Evolutionary conservation across 2,113 vertebrate species (phyloP).

Genomic region (Excalfactoria chinensis): DNA sequence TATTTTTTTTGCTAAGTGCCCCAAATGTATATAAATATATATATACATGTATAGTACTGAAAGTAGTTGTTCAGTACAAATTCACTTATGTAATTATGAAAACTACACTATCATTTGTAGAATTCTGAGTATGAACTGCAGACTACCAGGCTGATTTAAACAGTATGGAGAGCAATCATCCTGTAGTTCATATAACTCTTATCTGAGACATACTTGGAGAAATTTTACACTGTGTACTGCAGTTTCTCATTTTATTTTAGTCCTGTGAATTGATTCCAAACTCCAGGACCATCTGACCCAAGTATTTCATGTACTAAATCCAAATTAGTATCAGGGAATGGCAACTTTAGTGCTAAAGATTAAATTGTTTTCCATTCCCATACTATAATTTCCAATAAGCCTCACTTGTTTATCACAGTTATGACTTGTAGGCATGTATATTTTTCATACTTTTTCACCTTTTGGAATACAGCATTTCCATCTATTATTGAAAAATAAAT

Average conservation of each 20-base stretch:
- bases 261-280: background rate
- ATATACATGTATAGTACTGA: background rate
- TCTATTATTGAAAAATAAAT: background rate
- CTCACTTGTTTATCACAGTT: background rate
- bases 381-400: background rate
- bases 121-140: background rate
- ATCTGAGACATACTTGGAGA: background rate
- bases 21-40: background rate
- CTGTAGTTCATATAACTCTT: background rate
- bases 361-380: background rate
- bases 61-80: background rate
- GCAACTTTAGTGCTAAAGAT: background rate
- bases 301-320: constrained; percentile 10
- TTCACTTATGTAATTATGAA: background rate
- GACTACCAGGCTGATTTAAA: background rate
- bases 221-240: background rate
- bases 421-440: background rate
- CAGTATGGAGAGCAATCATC: background rate
- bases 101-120: background rate
- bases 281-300: background rate
- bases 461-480: background rate
- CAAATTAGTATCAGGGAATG: background rate
- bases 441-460: background rate
- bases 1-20: background rate
- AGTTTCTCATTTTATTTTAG: background rate